Evolutionary conservation across 2,888 invertebrate species (phyloP).

Genomic region (Dioctria linearis): DNA sequence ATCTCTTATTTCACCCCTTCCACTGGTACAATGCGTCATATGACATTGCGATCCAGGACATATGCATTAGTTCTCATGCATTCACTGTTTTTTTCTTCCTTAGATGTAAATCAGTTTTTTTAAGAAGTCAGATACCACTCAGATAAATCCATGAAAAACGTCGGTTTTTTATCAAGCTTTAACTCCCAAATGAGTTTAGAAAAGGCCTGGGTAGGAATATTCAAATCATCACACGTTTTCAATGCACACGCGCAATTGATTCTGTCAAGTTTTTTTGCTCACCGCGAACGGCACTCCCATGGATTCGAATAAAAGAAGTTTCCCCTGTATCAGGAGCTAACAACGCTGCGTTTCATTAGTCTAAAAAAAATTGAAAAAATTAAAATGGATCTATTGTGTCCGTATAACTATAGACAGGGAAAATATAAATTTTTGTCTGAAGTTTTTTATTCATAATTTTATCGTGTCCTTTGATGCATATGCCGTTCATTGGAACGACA

Average conservation of each 20-base stretch:
- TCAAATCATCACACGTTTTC: conserved; percentile 49
- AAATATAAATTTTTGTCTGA: conserved; percentile 1
- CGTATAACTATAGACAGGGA: conserved; percentile 19
- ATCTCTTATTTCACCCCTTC: neutral
- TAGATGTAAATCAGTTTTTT: conserved; percentile 46
- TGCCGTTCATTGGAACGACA: conserved; percentile 50
- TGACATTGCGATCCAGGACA: neutral
- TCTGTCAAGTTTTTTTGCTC: conserved; percentile 48
- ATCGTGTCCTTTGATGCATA: conserved; percentile 32
- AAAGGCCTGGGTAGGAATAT: conserved; percentile 21
- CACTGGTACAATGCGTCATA: neutral
- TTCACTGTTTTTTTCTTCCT: conserved; percentile 2
- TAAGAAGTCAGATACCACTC: neutral
- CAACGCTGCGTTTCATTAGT: neutral
- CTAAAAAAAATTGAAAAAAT: conserved; percentile 37
- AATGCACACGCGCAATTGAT: conserved; percentile 56
- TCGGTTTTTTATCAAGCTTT: conserved; percentile 7
- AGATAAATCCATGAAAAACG: conserved; percentile 3
- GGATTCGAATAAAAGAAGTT: conserved; percentile 42
- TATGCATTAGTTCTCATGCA: conserved; percentile 34
- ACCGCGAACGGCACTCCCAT: conserved; percentile 31
- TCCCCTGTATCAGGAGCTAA: conserved; percentile 17
- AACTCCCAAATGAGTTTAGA: conserved; percentile 14
- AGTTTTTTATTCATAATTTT: conserved; percentile 19
- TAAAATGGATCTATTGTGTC: conserved; percentile 46